Percentiles rank a stretch among this genome's conserved stretches.
These are phyloP conservation scores for Aphelocoma coerulescens DNA, from an alignment of 2,113 vertebrate genomes.

Conservation along the genomic window DNA sequence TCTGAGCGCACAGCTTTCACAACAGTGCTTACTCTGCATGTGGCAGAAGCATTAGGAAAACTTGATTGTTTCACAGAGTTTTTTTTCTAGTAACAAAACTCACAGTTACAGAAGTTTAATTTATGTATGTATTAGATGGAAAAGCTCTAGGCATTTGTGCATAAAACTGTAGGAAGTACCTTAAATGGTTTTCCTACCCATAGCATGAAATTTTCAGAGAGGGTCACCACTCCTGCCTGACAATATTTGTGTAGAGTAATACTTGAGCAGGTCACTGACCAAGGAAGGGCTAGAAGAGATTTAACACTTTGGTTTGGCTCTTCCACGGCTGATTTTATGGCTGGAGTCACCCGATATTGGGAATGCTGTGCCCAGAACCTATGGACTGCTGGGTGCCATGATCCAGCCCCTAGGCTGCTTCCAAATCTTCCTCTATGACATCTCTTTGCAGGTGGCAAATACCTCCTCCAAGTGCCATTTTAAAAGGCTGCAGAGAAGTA, in stretches of 20 bases:
- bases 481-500: not conserved
- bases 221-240: not conserved
- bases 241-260: not conserved
- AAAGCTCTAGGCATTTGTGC: not conserved
- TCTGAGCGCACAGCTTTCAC: not conserved
- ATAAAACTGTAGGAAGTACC: not conserved
- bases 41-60: not conserved
- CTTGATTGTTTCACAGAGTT: not conserved
- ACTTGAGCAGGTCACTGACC: not conserved
- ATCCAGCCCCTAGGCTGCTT: not conserved
- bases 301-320: not conserved
- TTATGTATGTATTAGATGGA: not conserved
- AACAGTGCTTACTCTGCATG: not conserved
- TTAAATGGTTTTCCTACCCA: not conserved
- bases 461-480: not conserved
- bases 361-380: not conserved
- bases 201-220: not conserved
- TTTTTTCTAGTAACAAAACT: not conserved
- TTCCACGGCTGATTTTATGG: accelerated
- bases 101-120: not conserved
- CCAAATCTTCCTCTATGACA: not conserved
- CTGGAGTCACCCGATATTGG: accelerated
- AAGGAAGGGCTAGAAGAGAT: not conserved
- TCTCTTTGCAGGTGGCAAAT: not conserved
- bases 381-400: not conserved